Evolutionary conservation across 2,888 invertebrate species (phyloP).

Genomic region (Drosophila emarginata): DNA sequence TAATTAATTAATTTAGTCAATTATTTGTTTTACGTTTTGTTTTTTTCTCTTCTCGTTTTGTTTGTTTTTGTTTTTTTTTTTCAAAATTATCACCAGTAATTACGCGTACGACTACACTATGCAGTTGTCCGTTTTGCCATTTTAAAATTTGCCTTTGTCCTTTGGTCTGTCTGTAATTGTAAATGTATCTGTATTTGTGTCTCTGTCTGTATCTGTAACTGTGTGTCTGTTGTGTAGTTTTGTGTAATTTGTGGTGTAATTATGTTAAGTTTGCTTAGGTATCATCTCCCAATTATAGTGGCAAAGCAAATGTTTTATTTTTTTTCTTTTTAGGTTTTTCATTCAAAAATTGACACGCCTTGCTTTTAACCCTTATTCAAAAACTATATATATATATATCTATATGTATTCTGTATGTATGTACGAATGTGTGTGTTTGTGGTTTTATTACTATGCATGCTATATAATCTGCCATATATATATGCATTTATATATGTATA

Average conservation of each 20-base stretch:
- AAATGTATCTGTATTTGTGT: conserved; percentile 15
- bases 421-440: conserved; percentile 40
- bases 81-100: conserved; percentile 81
- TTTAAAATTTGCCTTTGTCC: conserved; percentile 47
- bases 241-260: conserved; percentile 77
- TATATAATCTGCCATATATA: conserved; percentile 46
- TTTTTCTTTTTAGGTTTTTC: conserved; percentile 41
- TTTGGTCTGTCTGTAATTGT: conserved; percentile 29
- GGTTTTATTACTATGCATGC: conserved; percentile 61
- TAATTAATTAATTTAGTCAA: conserved; percentile 28
- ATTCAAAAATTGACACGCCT: conserved; percentile 73
- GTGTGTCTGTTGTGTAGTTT: conserved; percentile 46
- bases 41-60: conserved; percentile 45
- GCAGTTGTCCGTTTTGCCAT: conserved; percentile 64
- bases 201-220: conserved; percentile 44
- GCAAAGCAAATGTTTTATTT: conserved; percentile 15
- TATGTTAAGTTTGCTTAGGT: conserved; percentile 55
- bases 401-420: conserved; percentile 57
- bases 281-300: conserved; percentile 23
- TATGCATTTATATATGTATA: conserved; percentile 24
- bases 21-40: conserved; percentile 26
- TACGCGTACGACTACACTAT: conserved; percentile 80
- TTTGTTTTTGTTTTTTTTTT: conserved; percentile 55
- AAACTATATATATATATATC: conserved; percentile 60
- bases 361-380: conserved; percentile 52